phyloP scores from a whole-genome alignment of 2,888 invertebrate genomes.

The Heliconius aoede region DNA sequence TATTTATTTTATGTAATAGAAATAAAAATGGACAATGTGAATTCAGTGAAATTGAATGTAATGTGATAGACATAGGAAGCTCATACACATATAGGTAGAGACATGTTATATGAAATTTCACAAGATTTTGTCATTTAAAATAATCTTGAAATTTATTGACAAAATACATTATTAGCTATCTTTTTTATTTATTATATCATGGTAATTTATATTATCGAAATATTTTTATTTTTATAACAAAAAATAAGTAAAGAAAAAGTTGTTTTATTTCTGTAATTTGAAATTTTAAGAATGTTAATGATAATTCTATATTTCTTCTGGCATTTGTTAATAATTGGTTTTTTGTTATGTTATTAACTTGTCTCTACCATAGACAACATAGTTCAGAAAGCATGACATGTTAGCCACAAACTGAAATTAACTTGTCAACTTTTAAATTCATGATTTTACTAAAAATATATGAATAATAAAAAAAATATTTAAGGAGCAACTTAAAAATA shows the following conservation, averaged over 20 bases:
- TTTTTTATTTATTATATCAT: too few species aligned
- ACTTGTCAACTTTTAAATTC: slow-evolving; percentile 3
- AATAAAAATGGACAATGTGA: neutral
- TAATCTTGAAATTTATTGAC: too few species aligned
- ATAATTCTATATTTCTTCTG: neutral
- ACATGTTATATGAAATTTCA: neutral
- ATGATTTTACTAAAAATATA: neutral
- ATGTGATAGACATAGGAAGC: slow-evolving; percentile 4
- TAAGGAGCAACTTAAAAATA: neutral
- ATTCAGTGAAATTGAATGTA: neutral
- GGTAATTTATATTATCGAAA: too few species aligned
- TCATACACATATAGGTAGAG: neutral
- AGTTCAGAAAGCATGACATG: slow-evolving; percentile 4
- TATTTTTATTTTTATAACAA: too few species aligned
- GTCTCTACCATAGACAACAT: slow-evolving; percentile 8
- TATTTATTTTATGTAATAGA: neutral
- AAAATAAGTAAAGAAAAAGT: too few species aligned
- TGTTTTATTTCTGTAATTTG: too few species aligned
- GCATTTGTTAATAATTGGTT: neutral
- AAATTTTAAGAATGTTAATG: too few species aligned
- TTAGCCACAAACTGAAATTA: slow-evolving; percentile 19
- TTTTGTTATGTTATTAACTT: neutral
- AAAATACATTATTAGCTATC: too few species aligned
- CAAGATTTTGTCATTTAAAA: too few species aligned
- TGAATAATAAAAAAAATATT: neutral